These are phyloP conservation scores for Ovis aries DNA, from an alignment of 2,113 vertebrate genomes.

Conservation along the genomic window ARS-UI_Ramb_v3.0 NC_056054.1:189267501-189268000, in stretches of 20 bases:
- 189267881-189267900: neutral
- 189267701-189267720: accelerated
- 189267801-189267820: neutral
- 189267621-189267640: slow-evolving; percentile 13
- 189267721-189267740: neutral
- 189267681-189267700: neutral
- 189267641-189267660: neutral
- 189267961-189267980: neutral
- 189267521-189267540: slow-evolving; percentile 56
- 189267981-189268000: neutral
- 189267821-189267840: neutral
- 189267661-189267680: neutral
- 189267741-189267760: neutral
- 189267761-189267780: neutral
- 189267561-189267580: slow-evolving; percentile 54
- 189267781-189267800: neutral
- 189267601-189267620: slow-evolving; percentile 29
- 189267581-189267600: slow-evolving; percentile 28
- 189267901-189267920: neutral
- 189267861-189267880: neutral
- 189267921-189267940: neutral
- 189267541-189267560: neutral
- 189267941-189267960: neutral
- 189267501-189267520: slow-evolving; percentile 49
- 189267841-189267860: neutral